Conservation (phyloP, 2,797 vertebrate genomes). For the Chiroxiphia lanceolata region DNA sequence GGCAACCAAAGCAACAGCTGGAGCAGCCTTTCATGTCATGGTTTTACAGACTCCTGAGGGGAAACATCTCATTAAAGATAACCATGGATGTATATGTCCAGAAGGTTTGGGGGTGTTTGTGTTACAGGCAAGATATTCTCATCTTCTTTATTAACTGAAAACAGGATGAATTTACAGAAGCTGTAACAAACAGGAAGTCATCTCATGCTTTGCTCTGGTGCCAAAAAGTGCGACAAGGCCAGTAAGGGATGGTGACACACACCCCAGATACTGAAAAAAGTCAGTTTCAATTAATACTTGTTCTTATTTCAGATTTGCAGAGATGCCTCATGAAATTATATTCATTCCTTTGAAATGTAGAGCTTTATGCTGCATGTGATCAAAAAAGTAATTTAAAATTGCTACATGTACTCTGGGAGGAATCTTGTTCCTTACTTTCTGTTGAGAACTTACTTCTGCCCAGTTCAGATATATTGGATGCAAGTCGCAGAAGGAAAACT, state of each 20-base stretch:
- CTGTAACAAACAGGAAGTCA: background rate
- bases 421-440: background rate
- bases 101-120: background rate
- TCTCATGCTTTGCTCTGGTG: background rate
- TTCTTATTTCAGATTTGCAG: background rate
- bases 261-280: background rate
- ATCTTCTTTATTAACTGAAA: constrained; percentile 2
- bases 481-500: background rate
- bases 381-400: background rate
- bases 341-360: background rate
- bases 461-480: background rate
- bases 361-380: background rate
- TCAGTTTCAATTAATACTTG: background rate
- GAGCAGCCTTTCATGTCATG: background rate
- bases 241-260: background rate
- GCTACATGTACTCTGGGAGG: background rate
- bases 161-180: background rate
- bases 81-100: background rate
- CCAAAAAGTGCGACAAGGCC: background rate
- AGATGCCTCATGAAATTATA: background rate
- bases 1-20: background rate
- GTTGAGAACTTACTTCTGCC: background rate
- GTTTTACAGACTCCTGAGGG: background rate
- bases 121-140: background rate
- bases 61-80: background rate